These are phyloP conservation scores for Lepidochrysops patricia DNA, from an alignment of 2,888 invertebrate genomes.

Conservation along the genomic window DNA sequence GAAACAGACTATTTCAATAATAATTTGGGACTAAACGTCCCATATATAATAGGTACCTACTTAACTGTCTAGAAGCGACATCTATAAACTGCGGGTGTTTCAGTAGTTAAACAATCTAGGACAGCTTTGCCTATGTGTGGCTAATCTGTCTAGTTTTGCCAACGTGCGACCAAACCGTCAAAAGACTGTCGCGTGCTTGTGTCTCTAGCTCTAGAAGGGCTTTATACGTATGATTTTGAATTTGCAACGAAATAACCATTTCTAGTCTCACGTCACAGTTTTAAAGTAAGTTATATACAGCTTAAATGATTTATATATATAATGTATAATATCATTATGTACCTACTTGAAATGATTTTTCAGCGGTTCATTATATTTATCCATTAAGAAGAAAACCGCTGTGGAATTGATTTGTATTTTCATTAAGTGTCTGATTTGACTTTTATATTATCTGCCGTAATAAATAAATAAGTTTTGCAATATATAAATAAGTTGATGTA, in stretches of 20 bases:
- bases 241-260: constrained; percentile 42
- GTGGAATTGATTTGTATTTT: not conserved
- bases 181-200: no score
- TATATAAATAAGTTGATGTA: no score
- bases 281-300: constrained; percentile 55
- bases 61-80: no score
- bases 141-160: no score
- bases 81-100: no score
- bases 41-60: no score
- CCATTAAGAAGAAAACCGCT: not conserved
- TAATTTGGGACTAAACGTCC: no score
- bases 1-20: no score
- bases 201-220: no score
- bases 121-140: no score
- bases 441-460: not conserved
- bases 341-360: not conserved
- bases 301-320: not conserved
- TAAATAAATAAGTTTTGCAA: not conserved
- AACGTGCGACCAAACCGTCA: no score
- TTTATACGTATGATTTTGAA: constrained; percentile 4
- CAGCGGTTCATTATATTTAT: not conserved
- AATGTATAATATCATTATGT: not conserved
- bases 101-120: no score
- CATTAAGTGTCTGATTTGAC: not conserved
- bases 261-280: constrained; percentile 73